Evolutionary conservation across 2,797 vertebrate species (phyloP), one percentile per base, ranked within the genome.

Genomic region (Gambusia yucatana): DNA sequence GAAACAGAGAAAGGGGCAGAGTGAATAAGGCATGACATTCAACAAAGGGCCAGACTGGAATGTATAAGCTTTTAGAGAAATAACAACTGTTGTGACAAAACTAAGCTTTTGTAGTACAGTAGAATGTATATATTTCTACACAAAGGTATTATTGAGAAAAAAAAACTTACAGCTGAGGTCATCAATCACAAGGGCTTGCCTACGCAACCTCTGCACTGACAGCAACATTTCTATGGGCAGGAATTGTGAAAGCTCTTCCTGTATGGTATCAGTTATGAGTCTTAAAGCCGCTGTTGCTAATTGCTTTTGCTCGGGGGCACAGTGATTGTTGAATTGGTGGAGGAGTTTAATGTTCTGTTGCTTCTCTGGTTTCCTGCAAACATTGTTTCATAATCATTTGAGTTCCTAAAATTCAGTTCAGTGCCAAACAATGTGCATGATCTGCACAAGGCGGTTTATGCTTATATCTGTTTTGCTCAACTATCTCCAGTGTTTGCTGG

Each of bases 261-360:
- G 83, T 82, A 33, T 33, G 55, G 14, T 61, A 80, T 86, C 78
- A 72, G 84, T 85, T 82, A 86, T 78, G 73, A 84, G 67, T 89
- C 75, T 77, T 41, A 16, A 76, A 79, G 39, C 7, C 73, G 43
- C n/a, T 77, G 78, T 65, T 78, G 77, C 84, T 91, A 76, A 75
- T 59, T 75, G 7, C 57, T 25, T 28, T 59, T 77, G 71, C 84
- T 88, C 77, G 79, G 55, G 83, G 83, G 84, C 63, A 36, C 73
- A 28, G 72, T 79, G 83, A 79, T 50, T 30, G 52, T 30, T 59
- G 43, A 30, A 30, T 25, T 75, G 41, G 17, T 61, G 41, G 57
- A 43, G 76, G 79, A 81, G 77, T 80, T 83, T 61, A 76, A 72
- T 72, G 48, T 72, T 78, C 74, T 77, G 22, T 33, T 65, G 30